phyloP scores from a whole-genome alignment of 2,888 invertebrate genomes.

The Seira musarum region DNA sequence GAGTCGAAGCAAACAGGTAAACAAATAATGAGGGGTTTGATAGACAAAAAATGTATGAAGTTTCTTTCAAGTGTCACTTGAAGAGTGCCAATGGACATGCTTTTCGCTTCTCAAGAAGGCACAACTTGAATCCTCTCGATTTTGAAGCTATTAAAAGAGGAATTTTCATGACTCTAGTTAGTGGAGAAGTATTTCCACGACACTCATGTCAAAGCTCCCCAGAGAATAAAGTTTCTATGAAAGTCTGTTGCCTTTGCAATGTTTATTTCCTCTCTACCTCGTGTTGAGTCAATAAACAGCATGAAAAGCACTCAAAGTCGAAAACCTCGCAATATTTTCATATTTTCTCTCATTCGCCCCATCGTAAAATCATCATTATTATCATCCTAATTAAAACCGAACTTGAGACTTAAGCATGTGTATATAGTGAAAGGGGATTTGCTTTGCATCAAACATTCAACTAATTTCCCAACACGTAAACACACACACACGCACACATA shows the following conservation, averaged over 20 bases:
- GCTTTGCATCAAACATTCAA: too few relatives aligned
- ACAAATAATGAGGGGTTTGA: too few relatives aligned
- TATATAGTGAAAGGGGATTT: too few relatives aligned
- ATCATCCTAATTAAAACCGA: background rate
- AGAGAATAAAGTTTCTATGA: background rate
- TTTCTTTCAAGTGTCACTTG: background rate
- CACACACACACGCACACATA: too few relatives aligned
- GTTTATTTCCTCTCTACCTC: background rate
- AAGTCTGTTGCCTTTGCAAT: background rate
- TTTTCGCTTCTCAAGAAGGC: background rate
- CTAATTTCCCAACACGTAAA: too few relatives aligned
- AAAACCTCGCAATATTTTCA: background rate
- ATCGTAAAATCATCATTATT: background rate
- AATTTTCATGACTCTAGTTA: too few relatives aligned
- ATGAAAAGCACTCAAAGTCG: background rate
- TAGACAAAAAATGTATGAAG: background rate
- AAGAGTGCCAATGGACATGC: constrained; percentile 1
- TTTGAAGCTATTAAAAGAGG: too few relatives aligned
- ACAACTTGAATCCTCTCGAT: background rate
- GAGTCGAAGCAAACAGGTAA: background rate
- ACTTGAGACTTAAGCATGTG: too few relatives aligned
- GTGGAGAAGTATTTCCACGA: too few relatives aligned
- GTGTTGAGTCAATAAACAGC: constrained; percentile 3
- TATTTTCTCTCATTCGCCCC: background rate
- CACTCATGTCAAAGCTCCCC: background rate